phyloP scores from a whole-genome alignment of 2,888 invertebrate species.

The Acleris laterana region DNA sequence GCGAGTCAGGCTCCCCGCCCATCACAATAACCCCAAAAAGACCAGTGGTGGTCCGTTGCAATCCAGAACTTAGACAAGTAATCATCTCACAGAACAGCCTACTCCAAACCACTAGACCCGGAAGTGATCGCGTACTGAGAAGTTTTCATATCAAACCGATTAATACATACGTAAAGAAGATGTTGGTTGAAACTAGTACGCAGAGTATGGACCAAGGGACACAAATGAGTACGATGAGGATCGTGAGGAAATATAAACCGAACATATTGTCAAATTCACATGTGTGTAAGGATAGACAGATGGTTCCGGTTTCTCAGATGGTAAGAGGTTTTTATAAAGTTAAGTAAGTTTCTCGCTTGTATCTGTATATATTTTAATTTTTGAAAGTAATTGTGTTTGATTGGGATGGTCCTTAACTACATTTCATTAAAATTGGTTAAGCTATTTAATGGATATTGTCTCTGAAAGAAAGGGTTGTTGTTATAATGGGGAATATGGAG shows the following conservation, averaged over 20 bases:
- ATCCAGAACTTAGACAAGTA: conserved; percentile 44
- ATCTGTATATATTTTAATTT: too few relatives aligned
- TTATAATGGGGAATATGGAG: too few relatives aligned
- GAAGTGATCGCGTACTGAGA: conserved; percentile 61
- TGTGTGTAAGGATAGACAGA: conserved; percentile 5
- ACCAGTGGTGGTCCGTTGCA: conserved; percentile 43
- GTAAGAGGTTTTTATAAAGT: not conserved
- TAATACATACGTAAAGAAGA: not conserved
- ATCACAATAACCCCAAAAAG: conserved; percentile 58
- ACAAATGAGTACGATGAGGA: conserved; percentile 12
- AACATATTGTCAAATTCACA: conserved; percentile 12
- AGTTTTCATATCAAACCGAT: conserved; percentile 50
- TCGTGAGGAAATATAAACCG: conserved; percentile 26
- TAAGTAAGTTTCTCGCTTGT: too few relatives aligned
- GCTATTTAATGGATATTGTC: too few relatives aligned
- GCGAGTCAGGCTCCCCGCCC: conserved; percentile 53
- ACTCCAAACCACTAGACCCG: conserved; percentile 22
- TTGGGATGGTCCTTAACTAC: too few relatives aligned
- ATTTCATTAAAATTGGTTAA: too few relatives aligned
- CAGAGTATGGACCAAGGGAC: not conserved
- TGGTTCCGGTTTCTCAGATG: conserved; percentile 13
- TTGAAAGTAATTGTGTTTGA: too few relatives aligned
- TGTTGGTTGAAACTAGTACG: conserved; percentile 1
- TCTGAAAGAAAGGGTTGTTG: too few relatives aligned
- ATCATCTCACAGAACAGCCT: conserved; percentile 41